Base-by-base conservation (phyloP, 1,140 invertebrate species). In the Orussus abietinus region DNA sequence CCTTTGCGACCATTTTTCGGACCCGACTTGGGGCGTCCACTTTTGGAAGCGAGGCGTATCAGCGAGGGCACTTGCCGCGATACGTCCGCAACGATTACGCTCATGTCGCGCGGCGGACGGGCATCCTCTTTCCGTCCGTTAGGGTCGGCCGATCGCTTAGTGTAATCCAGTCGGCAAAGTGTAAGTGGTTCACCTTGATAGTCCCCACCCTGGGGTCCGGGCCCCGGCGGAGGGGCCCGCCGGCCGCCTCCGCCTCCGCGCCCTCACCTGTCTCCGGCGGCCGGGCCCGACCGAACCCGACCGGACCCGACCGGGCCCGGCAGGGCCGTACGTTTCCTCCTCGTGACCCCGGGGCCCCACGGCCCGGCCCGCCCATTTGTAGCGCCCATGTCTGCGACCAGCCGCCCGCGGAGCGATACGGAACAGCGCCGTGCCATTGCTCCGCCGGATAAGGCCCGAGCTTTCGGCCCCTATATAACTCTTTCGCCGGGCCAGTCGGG, bases 131-230 rank as follows among this genome's bases (percentile, higher is more conserved):
- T 60, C 34, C 10, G 18, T 45, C 29, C 12, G n/a, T n/a, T n/a
- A n/a, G n/a, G n/a, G n/a, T n/a, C 11, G 11, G 20, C 15, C 59
- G 60, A 66, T 66, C 65, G 65, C 65, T 65, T 66, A 66, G 62
- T 69, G 61, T 69, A 69, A 66, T 66, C 59, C 64, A 65, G 64
- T 69, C 62, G 59, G 63, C 65, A 64, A 66, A 62, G 60, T 62
- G 54, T 68, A 66, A 69, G 62, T 69, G 64, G 66, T 66, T 69
- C 64, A 62, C 64, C 65, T 68, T 68, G 64, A 66, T 68, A 68
- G 57, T 45, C 53, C 59, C 57, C 49, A 53, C 46, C 52, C 43
- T 36, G 29, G 39, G 19, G 28, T 35, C 32, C 22, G 37, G 37
- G 42, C 35, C 15, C 18, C 42, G 25, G 37, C 17, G 13, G 34